Conservation (phyloP, 2,797 vertebrate genomes). For the Poecilia gillii region DNA sequence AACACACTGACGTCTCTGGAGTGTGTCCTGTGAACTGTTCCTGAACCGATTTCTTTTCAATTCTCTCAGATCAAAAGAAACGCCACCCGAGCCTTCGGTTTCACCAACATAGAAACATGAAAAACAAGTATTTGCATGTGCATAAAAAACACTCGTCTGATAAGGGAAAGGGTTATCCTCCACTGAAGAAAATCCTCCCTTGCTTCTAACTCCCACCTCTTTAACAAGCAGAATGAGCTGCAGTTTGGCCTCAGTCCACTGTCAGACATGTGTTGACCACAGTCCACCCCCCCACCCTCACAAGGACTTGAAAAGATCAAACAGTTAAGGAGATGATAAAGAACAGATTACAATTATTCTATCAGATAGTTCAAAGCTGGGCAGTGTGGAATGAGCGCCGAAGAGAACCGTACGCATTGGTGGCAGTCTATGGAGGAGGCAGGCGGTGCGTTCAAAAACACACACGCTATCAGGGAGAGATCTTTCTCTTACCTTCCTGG, state of each 20-base stretch:
- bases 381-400: constrained; percentile 59
- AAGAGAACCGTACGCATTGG: constrained; percentile 72
- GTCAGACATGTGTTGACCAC: constrained; percentile 55
- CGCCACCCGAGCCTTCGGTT: constrained; percentile 31
- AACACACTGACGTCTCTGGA: constrained; percentile 60
- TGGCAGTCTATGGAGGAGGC: constrained; percentile 68
- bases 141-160: constrained; percentile 54
- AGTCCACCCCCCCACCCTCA: constrained; percentile 47
- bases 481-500: constrained; percentile 75
- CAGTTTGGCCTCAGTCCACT: constrained; percentile 38
- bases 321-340: constrained; percentile 63
- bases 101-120: constrained; percentile 45
- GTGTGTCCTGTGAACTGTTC: constrained; percentile 76
- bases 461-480: constrained; percentile 67
- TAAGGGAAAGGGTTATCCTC: constrained; percentile 21
- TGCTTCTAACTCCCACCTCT: constrained; percentile 49
- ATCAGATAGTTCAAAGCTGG: constrained; percentile 78
- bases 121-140: constrained; percentile 42
- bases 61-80: constrained; percentile 65
- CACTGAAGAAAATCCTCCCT: constrained; percentile 46
- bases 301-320: constrained; percentile 80
- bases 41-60: constrained; percentile 63
- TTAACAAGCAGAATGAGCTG: constrained; percentile 35
- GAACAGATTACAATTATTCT: constrained; percentile 79
- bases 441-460: constrained; percentile 75